A percentile compares a stretch with the other conserved stretches of the same genome.
These are phyloP conservation scores for Olivierus martensii DNA, from an alignment of 1,140 invertebrate species.

Conservation along the genomic window DNA sequence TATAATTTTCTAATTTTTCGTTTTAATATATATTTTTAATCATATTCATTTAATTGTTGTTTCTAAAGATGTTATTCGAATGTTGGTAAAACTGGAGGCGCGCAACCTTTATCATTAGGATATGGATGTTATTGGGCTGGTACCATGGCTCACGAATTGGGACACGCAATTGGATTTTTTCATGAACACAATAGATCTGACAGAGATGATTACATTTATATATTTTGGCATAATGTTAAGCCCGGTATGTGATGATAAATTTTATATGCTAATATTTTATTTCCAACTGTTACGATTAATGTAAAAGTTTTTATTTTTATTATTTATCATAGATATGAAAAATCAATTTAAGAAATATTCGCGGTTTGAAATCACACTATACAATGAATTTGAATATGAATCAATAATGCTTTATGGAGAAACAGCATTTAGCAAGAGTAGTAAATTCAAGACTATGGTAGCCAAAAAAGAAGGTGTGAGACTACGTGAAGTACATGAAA, in stretches of 20 bases:
- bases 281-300: too few relatives aligned
- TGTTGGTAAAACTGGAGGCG: not conserved
- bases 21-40: too few relatives aligned
- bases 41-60: too few relatives aligned
- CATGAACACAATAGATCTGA: conserved; percentile 32
- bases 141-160: conserved; percentile 24
- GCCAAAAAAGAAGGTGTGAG: not conserved
- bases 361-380: not conserved
- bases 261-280: too few relatives aligned
- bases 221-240: conserved; percentile 24
- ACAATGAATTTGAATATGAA: not conserved
- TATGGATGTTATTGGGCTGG: conserved; percentile 11
- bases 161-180: conserved; percentile 28
- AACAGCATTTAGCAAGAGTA: not conserved
- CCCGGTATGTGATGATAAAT: too few relatives aligned
- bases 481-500: not conserved
- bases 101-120: conserved; percentile 5
- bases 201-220: conserved; percentile 26
- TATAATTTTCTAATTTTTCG: too few relatives aligned
- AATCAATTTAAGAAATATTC: too few relatives aligned
- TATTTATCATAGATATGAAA: too few relatives aligned
- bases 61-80: not conserved
- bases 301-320: too few relatives aligned
- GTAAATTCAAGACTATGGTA: not conserved
- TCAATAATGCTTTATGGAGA: not conserved